Percentiles rank a stretch among this genome's conserved stretches.
Evolutionary conservation across 2,113 vertebrate genomes (phyloP).

Genomic region (Diadophis punctatus): DNA sequence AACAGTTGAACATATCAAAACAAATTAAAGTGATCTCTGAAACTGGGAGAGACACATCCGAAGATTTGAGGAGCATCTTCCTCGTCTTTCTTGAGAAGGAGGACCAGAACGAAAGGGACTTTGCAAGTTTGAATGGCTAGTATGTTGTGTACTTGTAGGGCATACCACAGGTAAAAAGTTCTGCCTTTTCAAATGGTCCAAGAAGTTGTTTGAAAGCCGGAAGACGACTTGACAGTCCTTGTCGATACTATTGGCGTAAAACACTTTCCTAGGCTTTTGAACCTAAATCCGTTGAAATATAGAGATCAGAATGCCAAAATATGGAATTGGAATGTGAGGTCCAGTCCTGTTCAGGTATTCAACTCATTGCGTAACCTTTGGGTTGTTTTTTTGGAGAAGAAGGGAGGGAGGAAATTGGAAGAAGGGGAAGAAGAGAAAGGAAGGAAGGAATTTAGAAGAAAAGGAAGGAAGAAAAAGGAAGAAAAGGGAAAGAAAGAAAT

Average conservation of each 20-base stretch:
- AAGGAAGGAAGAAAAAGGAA: too few species aligned
- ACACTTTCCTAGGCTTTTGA: neutral
- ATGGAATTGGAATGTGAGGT: neutral
- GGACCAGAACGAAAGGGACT: neutral
- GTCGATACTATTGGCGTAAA: neutral
- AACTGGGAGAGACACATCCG: neutral
- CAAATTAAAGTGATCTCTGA: neutral
- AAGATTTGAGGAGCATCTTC: neutral
- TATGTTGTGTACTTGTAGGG: too few species aligned
- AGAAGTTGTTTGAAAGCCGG: neutral
- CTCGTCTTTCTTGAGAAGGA: neutral
- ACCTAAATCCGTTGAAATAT: neutral
- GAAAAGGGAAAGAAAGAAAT: too few species aligned
- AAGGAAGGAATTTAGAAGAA: too few species aligned
- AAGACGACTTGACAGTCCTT: too few species aligned
- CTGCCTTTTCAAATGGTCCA: neutral
- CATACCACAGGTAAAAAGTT: neutral
- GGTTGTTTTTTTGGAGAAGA: too few species aligned
- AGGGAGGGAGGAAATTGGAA: too few species aligned
- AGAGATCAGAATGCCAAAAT: neutral
- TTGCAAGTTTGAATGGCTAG: neutral
- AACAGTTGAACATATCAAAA: neutral
- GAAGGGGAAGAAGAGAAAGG: neutral
- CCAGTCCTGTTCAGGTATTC: too few species aligned
- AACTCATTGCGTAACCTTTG: too few species aligned